Percentiles rank a stretch among this genome's conserved stretches.
Conservation (phyloP, 2,113 vertebrate species). For the Climacteris rufus region DNA sequence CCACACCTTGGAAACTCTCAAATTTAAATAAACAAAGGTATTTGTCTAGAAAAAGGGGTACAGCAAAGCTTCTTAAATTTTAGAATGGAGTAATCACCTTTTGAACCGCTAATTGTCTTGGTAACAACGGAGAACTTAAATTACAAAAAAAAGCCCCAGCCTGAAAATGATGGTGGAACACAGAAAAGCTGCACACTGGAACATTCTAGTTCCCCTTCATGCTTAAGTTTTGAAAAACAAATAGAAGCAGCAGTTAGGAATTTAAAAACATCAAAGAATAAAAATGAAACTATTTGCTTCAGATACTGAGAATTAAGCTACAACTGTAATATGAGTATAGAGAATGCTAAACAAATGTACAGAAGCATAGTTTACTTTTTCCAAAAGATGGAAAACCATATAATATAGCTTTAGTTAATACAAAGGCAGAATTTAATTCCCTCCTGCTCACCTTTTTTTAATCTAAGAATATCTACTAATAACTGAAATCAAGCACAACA, state of each 20-base stretch:
- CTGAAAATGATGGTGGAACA: neutral
- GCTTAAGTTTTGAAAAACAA: neutral
- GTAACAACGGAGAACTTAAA: neutral
- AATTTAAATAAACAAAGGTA: neutral
- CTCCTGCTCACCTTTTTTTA: neutral
- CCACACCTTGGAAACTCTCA: neutral
- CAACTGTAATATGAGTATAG: neutral
- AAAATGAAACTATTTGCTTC: neutral
- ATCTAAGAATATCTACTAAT: neutral
- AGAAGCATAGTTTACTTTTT: neutral
- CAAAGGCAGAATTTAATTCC: neutral
- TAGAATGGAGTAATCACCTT: neutral
- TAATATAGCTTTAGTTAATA: neutral
- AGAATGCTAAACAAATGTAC: neutral
- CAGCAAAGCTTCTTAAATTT: neutral
- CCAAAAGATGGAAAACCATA: neutral
- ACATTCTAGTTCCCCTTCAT: neutral
- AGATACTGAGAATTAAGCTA: neutral
- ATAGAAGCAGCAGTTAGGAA: neutral
- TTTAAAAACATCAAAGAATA: neutral
- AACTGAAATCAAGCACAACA: neutral
- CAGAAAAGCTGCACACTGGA: neutral
- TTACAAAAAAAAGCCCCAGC: neutral
- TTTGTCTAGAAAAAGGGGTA: neutral
- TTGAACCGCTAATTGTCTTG: neutral